phyloP scores from a whole-genome alignment of 2,113 vertebrate genomes.

The Periophthalmodon schlosseri region DNA sequence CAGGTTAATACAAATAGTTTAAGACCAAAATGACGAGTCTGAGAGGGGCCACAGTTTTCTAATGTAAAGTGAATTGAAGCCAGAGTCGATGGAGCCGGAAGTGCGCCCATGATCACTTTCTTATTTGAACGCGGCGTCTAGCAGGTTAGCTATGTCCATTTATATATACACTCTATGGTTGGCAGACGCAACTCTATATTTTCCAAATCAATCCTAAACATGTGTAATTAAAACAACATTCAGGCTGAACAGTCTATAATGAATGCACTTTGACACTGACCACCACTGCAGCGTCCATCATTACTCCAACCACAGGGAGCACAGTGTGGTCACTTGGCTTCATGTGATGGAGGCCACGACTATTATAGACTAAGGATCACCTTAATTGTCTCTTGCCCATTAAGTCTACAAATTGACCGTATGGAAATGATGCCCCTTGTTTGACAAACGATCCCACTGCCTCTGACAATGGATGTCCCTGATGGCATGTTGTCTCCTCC shows the following conservation, averaged over 20 bases:
- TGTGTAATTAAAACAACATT: background rate
- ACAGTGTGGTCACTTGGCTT: conserved; percentile 11
- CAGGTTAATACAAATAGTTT: too few species aligned
- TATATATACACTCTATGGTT: too few species aligned
- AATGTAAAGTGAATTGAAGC: too few species aligned
- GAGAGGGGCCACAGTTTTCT: too few species aligned
- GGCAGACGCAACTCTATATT: background rate
- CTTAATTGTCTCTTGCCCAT: conserved; percentile 28
- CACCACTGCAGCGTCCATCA: background rate
- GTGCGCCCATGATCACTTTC: too few species aligned
- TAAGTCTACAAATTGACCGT: conserved; percentile 17
- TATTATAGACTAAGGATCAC: conserved; percentile 24
- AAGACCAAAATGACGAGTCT: too few species aligned
- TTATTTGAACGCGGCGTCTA: too few species aligned
- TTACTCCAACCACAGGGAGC: background rate
- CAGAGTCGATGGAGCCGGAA: too few species aligned
- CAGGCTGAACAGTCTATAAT: background rate
- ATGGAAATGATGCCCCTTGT: background rate
- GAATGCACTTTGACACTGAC: background rate
- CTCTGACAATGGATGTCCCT: conserved; percentile 22
- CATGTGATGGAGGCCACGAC: background rate
- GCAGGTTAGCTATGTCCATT: too few species aligned
- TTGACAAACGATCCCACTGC: conserved; percentile 8
- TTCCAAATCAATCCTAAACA: background rate
- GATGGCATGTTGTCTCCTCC: conserved; percentile 29